Base-by-base conservation (phyloP, 2,113 vertebrate species). In the Rhynchopsitta pachyrhyncha region DNA sequence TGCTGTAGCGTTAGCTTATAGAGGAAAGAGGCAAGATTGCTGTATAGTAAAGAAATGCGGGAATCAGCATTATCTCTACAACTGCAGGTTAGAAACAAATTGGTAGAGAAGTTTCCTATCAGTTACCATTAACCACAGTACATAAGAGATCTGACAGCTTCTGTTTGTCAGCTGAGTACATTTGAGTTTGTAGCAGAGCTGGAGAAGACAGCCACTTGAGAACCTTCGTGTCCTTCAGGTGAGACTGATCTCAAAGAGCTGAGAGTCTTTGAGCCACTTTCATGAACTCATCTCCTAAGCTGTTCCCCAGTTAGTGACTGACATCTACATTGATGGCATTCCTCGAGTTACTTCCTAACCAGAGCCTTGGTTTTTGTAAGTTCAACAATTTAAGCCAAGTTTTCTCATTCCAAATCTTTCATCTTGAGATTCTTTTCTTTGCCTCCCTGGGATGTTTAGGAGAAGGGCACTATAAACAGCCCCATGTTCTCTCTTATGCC, bases 41-140 rank as follows among this genome's bases (percentile, higher is more conserved):
- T 59, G 55, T 4, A 39, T 0, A 82, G 83, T 68, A n/a, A 60
- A 88, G 71, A 83, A 86, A 42, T 5, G 55, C 35, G 57, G 71
- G 57, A 67, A 79, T 59, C 29, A 35, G 82, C 75, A 59, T 49
- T 12, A 50, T 9, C 28, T 68, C 60, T 80, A 41, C 55, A 77
- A 49, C 20, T 55, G 73, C 69, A 66, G 49, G 13, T 85, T 19
- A 78, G 92, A 69, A 91, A 67, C 46, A 41, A 73, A 89, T 49
- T 28, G 55, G 47, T 53, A 91, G 79, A 77, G 86, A 94, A 91
- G 41, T 41, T 97, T 94, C 94, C 95, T 15, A 95, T 94, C 73
- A 94, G 96, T 94, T 97, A 97, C 97, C 96, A 90, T 96, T 39
- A 86, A 95, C 95, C 95, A 96, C 92, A 90, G 16, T 4, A 47